These are phyloP conservation scores for Nesometra sesokonis DNA, from an alignment of 35 echinoderm and acorn worm genomes.

Conservation along the genomic window DNA sequence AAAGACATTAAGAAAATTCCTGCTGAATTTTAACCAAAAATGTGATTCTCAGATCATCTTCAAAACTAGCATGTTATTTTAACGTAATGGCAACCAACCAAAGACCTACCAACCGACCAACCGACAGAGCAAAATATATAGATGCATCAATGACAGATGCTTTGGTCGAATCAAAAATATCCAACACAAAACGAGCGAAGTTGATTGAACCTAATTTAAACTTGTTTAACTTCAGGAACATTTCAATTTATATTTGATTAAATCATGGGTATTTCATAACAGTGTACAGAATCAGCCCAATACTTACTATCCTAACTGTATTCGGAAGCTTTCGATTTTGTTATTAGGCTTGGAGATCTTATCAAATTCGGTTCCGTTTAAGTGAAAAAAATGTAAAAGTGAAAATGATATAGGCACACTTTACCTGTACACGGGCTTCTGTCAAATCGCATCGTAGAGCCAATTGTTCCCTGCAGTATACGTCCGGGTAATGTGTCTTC, in stretches of 20 bases:
- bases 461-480: conserved; percentile 88
- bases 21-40: too few relatives aligned
- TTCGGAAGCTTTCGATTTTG: background rate
- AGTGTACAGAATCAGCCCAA: background rate
- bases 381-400: background rate
- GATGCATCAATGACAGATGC: too few relatives aligned
- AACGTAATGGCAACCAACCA: too few relatives aligned
- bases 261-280: background rate
- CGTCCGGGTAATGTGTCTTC: conserved; percentile 98
- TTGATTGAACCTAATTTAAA: background rate
- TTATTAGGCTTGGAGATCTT: background rate
- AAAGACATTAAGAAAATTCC: too few relatives aligned
- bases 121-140: too few relatives aligned
- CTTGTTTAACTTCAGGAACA: background rate
- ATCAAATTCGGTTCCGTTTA: background rate
- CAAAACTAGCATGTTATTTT: too few relatives aligned
- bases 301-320: background rate
- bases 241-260: background rate
- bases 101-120: too few relatives aligned
- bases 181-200: background rate
- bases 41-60: too few relatives aligned
- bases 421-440: conserved; percentile 93
- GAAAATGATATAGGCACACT: background rate
- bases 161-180: background rate
- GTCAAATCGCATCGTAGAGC: conserved; percentile 77